Percentiles rank a stretch among this genome's conserved stretches.
Evolutionary conservation across 1,140 invertebrate genomes (phyloP).

Genomic region (Lethrus apterus): DNA sequence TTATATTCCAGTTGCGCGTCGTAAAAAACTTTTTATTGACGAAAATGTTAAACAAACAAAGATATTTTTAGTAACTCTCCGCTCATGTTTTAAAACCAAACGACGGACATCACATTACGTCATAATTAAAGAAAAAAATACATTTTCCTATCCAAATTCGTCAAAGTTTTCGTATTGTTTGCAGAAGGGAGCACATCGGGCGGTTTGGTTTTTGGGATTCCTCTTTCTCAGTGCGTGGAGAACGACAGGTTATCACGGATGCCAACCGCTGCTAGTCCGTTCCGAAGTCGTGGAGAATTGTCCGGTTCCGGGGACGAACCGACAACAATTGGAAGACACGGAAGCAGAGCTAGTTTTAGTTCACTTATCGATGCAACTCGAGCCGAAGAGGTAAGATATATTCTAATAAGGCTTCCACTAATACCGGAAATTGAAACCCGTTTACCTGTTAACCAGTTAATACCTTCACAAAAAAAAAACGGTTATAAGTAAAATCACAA

Average conservation of each 20-base stretch:
- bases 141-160: neutral
- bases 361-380: constrained; percentile 55
- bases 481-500: too few species aligned
- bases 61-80: too few species aligned
- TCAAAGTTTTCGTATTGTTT: neutral
- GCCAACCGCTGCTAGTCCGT: constrained; percentile 34
- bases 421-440: too few species aligned
- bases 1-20: too few species aligned
- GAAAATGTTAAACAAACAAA: too few species aligned
- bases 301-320: constrained; percentile 26
- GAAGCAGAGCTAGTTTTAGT: constrained; percentile 62
- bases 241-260: constrained; percentile 55
- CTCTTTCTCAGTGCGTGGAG: constrained; percentile 70
- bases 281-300: constrained; percentile 25
- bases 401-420: too few species aligned
- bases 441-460: too few species aligned
- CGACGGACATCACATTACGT: too few species aligned
- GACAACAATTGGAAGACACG: constrained; percentile 46
- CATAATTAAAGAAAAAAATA: too few species aligned
- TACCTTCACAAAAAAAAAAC: too few species aligned
- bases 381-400: constrained; percentile 54
- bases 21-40: too few species aligned
- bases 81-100: too few species aligned
- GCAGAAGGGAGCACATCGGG: constrained; percentile 25
- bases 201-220: constrained; percentile 75